A percentile compares a stretch with the other conserved stretches of the same genome.
These are phyloP conservation scores for Cyanistes caeruleus DNA, from an alignment of 2,113 vertebrate species.

Conservation along the genomic window DNA sequence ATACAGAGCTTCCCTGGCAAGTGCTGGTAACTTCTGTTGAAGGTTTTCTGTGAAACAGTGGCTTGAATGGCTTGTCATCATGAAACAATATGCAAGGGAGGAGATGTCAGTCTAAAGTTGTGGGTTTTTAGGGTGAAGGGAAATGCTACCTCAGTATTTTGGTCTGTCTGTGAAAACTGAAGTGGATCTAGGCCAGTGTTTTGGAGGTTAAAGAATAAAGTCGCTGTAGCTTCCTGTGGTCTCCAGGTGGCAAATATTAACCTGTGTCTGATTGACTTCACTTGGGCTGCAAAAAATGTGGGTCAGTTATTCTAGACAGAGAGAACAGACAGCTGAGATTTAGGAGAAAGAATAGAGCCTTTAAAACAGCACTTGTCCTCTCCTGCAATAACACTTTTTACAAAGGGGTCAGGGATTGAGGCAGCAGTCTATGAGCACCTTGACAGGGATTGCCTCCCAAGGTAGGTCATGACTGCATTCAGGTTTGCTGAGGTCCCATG, in stretches of 20 bases:
- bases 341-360: not conserved
- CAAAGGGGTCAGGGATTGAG: not conserved
- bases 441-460: not conserved
- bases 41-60: not conserved
- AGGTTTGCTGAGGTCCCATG: not conserved
- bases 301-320: constrained; percentile 24
- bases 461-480: not conserved
- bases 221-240: not conserved
- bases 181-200: not conserved
- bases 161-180: not conserved
- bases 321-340: not conserved
- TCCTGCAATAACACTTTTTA: not conserved
- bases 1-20: not conserved
- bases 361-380: not conserved
- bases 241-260: constrained; percentile 48
- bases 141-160: not conserved
- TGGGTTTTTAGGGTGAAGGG: not conserved
- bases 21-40: not conserved
- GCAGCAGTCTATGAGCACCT: fast-evolving
- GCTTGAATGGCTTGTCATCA: not conserved
- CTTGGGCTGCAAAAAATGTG: constrained; percentile 4
- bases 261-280: not conserved
- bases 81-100: not conserved
- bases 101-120: not conserved
- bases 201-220: not conserved